phyloP scores from a whole-genome alignment of 2,888 invertebrate genomes.

The Leptinotarsa juncta region DNA sequence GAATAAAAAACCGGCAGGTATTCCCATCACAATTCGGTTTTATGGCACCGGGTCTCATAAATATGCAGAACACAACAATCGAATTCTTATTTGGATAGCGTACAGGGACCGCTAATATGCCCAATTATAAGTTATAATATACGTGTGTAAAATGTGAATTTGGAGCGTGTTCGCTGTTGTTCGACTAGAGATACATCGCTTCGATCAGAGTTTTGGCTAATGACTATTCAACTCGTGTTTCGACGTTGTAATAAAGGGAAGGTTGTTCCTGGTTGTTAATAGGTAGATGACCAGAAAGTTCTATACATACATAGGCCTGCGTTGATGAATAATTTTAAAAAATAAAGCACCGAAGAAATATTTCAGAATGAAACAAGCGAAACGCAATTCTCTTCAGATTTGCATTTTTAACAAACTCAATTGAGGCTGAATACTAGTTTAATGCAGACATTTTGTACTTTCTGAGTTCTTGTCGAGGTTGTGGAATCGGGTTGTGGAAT shows the following conservation, averaged over 20 bases:
- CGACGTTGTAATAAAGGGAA: background rate
- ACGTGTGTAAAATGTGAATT: conserved; percentile 3
- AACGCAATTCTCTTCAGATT: no score
- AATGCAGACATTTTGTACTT: no score
- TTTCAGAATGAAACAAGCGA: no score
- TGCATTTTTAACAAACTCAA: no score
- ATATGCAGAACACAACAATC: conserved; percentile 18
- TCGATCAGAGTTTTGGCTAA: background rate
- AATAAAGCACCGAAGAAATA: no score
- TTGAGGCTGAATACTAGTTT: no score
- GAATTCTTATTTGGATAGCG: conserved; percentile 16
- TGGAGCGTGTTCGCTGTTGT: background rate
- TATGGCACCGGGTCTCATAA: conserved; percentile 21
- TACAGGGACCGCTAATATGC: conserved; percentile 22
- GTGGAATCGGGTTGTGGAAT: no score
- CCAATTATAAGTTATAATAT: conserved; percentile 21
- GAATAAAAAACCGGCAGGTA: conserved; percentile 21
- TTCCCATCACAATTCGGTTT: conserved; percentile 26
- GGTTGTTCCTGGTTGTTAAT: background rate
- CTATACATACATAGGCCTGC: no score
- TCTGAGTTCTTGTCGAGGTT: no score
- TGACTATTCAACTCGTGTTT: conserved; percentile 2
- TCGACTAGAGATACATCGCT: background rate
- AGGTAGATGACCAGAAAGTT: background rate
- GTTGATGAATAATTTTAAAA: no score